phyloP scores from a whole-genome alignment of 2,113 vertebrate species.

The Rhadina sibilatrix region DNA sequence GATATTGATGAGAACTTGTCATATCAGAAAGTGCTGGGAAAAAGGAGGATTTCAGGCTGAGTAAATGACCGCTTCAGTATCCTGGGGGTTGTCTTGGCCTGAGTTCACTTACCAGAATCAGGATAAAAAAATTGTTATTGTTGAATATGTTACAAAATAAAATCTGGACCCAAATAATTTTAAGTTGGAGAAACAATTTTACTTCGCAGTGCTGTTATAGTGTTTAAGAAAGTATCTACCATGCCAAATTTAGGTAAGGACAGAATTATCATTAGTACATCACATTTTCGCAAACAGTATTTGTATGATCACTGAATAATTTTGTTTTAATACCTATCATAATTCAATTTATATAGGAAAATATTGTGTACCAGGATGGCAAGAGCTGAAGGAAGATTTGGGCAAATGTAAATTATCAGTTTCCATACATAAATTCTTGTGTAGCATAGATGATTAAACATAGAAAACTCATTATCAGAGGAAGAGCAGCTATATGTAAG shows the following conservation, averaged over 20 bases:
- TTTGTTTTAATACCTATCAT: background rate
- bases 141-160: background rate
- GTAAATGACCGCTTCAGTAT: background rate
- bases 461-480: background rate
- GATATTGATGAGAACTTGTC: background rate
- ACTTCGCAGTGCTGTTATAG: background rate
- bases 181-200: background rate
- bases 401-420: background rate
- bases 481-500: background rate
- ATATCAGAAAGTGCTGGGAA: background rate
- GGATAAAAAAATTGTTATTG: background rate
- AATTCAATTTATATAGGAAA: background rate
- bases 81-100: background rate
- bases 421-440: background rate
- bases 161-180: background rate
- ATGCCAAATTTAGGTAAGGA: background rate
- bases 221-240: background rate
- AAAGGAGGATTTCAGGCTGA: background rate
- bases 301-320: background rate
- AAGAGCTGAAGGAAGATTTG: background rate
- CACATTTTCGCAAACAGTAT: background rate
- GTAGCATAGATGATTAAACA: background rate
- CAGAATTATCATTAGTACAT: background rate
- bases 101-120: background rate
- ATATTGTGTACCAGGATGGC: background rate